Evolutionary conservation across 2,113 vertebrate genomes (phyloP), one percentile per base, ranked within the genome.

Genomic region (Gnathonemus longibarbis): DNA sequence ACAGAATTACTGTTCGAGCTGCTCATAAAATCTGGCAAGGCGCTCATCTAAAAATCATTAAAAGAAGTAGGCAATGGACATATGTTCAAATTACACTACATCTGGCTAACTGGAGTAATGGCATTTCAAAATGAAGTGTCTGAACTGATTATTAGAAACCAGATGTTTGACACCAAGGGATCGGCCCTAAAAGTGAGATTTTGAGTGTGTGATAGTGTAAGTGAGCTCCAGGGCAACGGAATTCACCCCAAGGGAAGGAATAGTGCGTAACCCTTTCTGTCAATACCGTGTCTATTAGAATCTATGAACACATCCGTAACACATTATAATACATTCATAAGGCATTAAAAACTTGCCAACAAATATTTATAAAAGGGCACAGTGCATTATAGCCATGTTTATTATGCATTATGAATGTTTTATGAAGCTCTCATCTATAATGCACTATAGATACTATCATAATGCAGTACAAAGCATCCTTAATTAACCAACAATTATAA

Each of bases 71-170:
- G 83, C 19, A 48, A 48, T n/a, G 45, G 42, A 46, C 83, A 84
- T 84, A 84, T 84, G 83, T 84, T 84, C 83, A 84, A 46, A 84
- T 84, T 84, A 84, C 35, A 48, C 39, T 84, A 84, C 83, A 84
- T 84, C 83, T 84, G 83, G 83, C 83, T 42, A 45, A 45, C 77
- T 84, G 45, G 83, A 84, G 83, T 84, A 84, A 84, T 48, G 48
- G 45, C 83, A 84, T 84, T 80, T 84, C 48, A 84, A 84, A 48
- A 6, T 84, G 83, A 24, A 84, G 45, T 84, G 21, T 84, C 83
- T 84, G 83, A 84, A 84, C 42, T 84, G 83, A 84, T 84, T 84
- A 84, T 84, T 84, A 48, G 42, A 84, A 84, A 48, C 21, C 83
- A 84, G 83, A 84, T 84, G 83, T 45, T 48, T 46, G 83, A 48